Base-by-base conservation (phyloP, 2,888 invertebrate species). In the Eupithecia insigniata region DNA sequence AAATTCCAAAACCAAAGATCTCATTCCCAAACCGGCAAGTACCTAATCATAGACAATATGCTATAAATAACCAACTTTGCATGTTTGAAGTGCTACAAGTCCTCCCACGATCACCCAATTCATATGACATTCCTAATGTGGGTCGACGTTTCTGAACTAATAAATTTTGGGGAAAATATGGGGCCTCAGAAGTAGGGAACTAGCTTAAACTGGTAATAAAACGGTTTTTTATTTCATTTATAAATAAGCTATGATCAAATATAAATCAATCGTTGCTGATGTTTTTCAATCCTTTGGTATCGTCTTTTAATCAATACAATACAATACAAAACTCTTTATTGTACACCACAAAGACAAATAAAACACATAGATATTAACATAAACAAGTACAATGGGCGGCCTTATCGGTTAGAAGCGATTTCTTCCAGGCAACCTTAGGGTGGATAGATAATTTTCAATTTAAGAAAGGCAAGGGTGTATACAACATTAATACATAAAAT, bases 91-190 rank as follows among this genome's bases (percentile, higher is more conserved):
- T 70, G 69, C 72, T 72, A 70, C 78, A 68, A 69, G 78, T 79
- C 66, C 76, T 75, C 79, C 79, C 79, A 79, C 79, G 22, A 28
- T 69, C 76, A 73, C 76, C 77, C 78, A 76, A 68, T 39, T 66
- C 62, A 36, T 73, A 76, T 72, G 70, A 77, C 72, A 77, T 76
- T 77, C 73, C 43, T 69, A 72, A 78, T 68, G 69, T 78, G 69
- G 79, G 78, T 70, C 74, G 72, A 75, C 66, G 70, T 74, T 74
- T 72, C 46, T 75, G 71, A 72, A 71, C 74, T 73, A 74, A 79
- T 79, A 78, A 73, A 76, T 78, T 76, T 71, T 66, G 61, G 58
- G 60, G 34, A 70, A 64, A 72, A 73, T 78, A 74, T 71, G 76
- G 71, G 74, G 75, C 71, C 75, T 68, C 66, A 51, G 7, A 71